phyloP scores from a whole-genome alignment of 1,140 invertebrate species.

The Trinorchestia longiramus region DNA sequence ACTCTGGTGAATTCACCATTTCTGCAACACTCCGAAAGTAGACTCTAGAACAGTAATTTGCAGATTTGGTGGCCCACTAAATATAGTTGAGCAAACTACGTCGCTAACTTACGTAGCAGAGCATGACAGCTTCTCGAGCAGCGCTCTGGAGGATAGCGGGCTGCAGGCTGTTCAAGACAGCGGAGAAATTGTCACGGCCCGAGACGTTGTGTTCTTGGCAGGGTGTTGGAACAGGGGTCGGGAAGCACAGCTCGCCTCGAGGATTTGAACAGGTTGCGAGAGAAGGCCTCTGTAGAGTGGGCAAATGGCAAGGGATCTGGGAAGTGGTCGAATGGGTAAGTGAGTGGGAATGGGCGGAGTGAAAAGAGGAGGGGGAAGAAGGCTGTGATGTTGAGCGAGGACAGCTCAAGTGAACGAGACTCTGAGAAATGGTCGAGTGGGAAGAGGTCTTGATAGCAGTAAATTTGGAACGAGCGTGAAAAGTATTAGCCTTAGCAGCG shows the following conservation, averaged over 20 bases:
- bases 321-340: neutral
- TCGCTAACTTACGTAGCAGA: conserved; percentile 35
- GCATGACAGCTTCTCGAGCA: conserved; percentile 36
- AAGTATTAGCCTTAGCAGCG: neutral
- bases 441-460: no score
- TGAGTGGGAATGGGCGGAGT: neutral
- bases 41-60: neutral
- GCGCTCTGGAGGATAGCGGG: conserved; percentile 19
- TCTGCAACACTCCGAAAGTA: neutral
- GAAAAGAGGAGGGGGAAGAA: neutral
- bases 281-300: neutral
- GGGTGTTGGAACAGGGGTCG: neutral
- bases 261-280: neutral
- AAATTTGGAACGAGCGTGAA: neutral
- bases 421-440: no score
- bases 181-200: neutral
- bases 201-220: neutral
- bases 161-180: conserved; percentile 1
- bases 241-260: neutral
- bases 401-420: no score
- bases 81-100: neutral
- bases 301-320: neutral
- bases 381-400: no score
- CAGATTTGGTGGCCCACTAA: neutral
- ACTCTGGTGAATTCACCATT: neutral